phyloP scores from a whole-genome alignment of 2,113 vertebrate species.

The Vidua chalybeata region DNA sequence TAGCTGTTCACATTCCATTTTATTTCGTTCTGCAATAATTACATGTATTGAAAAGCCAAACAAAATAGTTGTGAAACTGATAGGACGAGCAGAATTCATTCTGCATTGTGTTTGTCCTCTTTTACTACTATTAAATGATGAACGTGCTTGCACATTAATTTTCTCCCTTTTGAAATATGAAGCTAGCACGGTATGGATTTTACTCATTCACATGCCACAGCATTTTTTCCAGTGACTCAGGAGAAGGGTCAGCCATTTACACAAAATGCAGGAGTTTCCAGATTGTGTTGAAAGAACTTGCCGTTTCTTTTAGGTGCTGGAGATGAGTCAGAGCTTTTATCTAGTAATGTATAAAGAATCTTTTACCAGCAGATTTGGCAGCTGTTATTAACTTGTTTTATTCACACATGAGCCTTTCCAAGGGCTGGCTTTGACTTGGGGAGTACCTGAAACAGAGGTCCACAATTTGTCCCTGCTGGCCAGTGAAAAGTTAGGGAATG shows the following conservation, averaged over 20 bases:
- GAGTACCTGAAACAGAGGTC: background rate
- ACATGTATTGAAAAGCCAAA: background rate
- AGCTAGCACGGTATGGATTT: conserved; percentile 44
- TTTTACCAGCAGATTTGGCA: conserved; percentile 40
- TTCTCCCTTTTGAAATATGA: conserved; percentile 58
- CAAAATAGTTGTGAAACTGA: background rate
- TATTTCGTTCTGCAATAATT: background rate
- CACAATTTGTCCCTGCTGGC: background rate
- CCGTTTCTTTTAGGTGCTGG: conserved; percentile 55
- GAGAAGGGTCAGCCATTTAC: conserved; percentile 67
- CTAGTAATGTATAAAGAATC: conserved; percentile 17
- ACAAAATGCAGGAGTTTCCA: conserved; percentile 74
- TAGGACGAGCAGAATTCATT: background rate
- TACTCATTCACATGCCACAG: conserved; percentile 64
- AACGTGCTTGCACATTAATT: conserved; percentile 40
- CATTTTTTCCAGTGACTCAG: conserved; percentile 77
- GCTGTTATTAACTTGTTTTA: conserved; percentile 15
- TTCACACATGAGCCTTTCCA: background rate
- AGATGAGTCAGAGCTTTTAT: conserved; percentile 53
- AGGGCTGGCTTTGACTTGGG: background rate
- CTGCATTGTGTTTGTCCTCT: background rate
- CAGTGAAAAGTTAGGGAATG: background rate
- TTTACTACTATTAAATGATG: background rate
- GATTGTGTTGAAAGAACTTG: conserved; percentile 69
- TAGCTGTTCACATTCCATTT: background rate